Evolutionary conservation across 1,140 invertebrate genomes (phyloP).

Genomic region (Cardiocondyla obscurior): DNA sequence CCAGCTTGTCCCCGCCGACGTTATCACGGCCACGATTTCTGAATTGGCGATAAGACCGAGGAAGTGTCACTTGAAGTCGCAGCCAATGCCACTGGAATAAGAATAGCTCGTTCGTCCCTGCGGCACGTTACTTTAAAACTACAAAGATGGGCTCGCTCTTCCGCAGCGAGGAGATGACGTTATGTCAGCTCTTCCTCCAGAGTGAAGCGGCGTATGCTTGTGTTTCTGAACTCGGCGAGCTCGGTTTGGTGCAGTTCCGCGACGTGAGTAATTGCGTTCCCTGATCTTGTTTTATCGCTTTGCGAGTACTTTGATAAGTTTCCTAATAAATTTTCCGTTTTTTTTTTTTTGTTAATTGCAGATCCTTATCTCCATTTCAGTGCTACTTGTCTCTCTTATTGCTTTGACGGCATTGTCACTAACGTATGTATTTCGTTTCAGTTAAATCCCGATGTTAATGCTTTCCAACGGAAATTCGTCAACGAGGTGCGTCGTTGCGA

Average conservation of each 20-base stretch:
- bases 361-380: background rate
- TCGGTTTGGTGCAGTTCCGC: conserved; percentile 96
- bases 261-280: conserved; percentile 88
- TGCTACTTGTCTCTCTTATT: background rate
- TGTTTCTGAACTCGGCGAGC: conserved; percentile 95
- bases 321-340: no score
- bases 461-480: conserved; percentile 97
- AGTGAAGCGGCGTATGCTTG: conserved; percentile 97
- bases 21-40: background rate
- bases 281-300: background rate
- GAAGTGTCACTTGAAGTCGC: background rate
- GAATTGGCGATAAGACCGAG: background rate
- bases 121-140: background rate
- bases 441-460: conserved; percentile 97
- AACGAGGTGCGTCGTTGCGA: conserved; percentile 96
- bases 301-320: background rate
- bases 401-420: background rate
- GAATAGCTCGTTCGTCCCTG: background rate
- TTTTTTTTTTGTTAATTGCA: no score
- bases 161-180: conserved; percentile 95
- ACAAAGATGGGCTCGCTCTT: conserved; percentile 90
- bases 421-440: conserved; percentile 73
- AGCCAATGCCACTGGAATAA: background rate
- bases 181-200: conserved; percentile 95
- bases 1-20: background rate